Evolutionary conservation across 2,797 vertebrate genomes (phyloP), one percentile per base, ranked within the genome.

Genomic region (Decapterus maruadsi): DNA sequence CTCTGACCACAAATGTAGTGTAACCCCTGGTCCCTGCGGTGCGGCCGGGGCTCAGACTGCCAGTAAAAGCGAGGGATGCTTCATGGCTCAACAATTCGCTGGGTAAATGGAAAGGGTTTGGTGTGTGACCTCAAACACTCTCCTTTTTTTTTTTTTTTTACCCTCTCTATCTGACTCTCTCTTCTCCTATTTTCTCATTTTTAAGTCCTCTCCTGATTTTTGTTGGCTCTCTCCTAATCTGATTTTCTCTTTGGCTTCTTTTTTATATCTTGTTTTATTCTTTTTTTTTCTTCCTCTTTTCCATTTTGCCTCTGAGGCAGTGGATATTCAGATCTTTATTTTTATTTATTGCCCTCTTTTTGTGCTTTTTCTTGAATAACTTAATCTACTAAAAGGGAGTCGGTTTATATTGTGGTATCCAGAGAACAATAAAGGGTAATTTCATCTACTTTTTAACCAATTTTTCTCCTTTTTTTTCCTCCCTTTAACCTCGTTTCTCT

Each of bases 51-150:
- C 90, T 89, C 91, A 84, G 88, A 68, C 92, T 95, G 94, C 93
- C 95, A 94, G 94, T 95, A 95, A 96, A 95, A 90, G 82, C 85
- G 65, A 77, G 91, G 86, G 92, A 94, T 94, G 94, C 94, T 95
- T 96, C 95, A 96, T 93, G 92, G 92, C 93, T 94, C 90, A 96
- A 94, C 93, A 95, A 96, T 96, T 94, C 63, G 92, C 93, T 91
- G 92, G 91, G 92, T 94, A 94, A 94, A 94, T 94, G 92, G 94
- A 94, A 95, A 95, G 93, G 92, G 77, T 93, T 94, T 92, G 87
- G 81, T 93, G 87, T 86, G 90, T 91, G 90, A 94, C 94, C 94
- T 95, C 92, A 94, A 91, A 92, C 90, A 85, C 89, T 85, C 78
- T 87, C 59, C 63, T 73, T 20, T 80, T 71, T 84, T 34, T 80